Conservation (phyloP, 2,888 invertebrate species). For the Trilocha varians region DNA sequence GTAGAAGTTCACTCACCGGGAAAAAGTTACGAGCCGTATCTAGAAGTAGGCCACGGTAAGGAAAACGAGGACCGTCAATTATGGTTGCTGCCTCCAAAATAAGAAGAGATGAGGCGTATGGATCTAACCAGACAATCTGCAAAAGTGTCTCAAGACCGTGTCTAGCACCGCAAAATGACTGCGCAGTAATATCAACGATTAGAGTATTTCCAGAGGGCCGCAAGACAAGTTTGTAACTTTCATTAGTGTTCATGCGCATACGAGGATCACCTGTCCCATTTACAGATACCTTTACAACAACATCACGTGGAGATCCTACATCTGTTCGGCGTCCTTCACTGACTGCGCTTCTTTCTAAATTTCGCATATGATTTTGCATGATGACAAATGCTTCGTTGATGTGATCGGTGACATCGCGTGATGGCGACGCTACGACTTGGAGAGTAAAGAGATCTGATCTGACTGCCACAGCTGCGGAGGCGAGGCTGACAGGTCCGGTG, state of each 20-base stretch:
- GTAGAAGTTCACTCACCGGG: conserved; percentile 78
- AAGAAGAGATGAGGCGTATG: conserved; percentile 74
- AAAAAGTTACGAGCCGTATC: conserved; percentile 95
- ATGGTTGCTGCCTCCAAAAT: conserved; percentile 78
- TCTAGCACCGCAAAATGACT: conserved; percentile 83
- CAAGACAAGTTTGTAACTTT: conserved; percentile 80
- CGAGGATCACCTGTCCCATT: conserved; percentile 68
- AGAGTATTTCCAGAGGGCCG: conserved; percentile 61
- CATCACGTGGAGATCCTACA: conserved; percentile 51
- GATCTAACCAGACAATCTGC: conserved; percentile 87
- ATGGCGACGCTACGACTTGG: conserved; percentile 48
- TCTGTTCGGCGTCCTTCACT: conserved; percentile 26
- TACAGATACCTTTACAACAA: conserved; percentile 67
- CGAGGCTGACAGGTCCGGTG: conserved; percentile 79
- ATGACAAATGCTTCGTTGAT: conserved; percentile 64
- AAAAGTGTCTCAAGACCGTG: conserved; percentile 85
- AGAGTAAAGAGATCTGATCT: conserved; percentile 66
- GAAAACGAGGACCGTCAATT: conserved; percentile 83
- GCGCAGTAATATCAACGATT: conserved; percentile 76
- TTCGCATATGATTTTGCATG: conserved; percentile 65
- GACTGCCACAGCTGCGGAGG: conserved; percentile 76
- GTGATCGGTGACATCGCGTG: conserved; percentile 43
- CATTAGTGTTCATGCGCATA: conserved; percentile 79
- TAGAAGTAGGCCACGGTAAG: conserved; percentile 88
- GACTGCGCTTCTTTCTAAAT: conserved; percentile 53